Base-by-base conservation (phyloP, 2,888 invertebrate species). In the Drosophila diplacantha region DNA sequence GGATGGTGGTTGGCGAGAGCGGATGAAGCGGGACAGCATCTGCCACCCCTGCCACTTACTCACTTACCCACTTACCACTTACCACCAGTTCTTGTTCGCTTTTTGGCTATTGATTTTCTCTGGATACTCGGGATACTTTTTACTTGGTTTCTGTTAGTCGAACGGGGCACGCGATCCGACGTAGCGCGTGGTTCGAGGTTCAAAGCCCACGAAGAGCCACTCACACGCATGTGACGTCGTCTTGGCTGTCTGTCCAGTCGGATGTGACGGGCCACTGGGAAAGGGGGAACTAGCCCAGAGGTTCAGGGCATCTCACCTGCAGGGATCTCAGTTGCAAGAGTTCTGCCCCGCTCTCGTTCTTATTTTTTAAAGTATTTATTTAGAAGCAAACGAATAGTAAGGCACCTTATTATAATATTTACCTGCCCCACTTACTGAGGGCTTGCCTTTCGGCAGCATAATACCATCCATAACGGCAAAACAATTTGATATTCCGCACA, bases 101-200 rank as follows among this genome's bases (percentile, higher is more conserved):
- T 49, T 52, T 55, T 74, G 83, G 58, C 66, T 78, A 78, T 78
- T 83, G 78, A 78, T 78, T 77, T 37, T 50, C 39, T 39, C 51
- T 52, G 52, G 32, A 60, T 54, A 31, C 37, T 44, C 51, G 49
- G 52, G 32, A 49, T 54, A 31, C 44, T 46, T n/a, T 34, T n/a
- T 16, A 24, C 58, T 9, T 26, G 26, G 11, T 41, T 5, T 26
- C 39, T 24, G 29, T 12, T 22, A 8, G 55, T 11, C 31, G 38
- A 50, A 34, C 41, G 34, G 54, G 59, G 78, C 77, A 78, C 77
- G 77, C 83, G 77, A 83, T 83, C 72, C 34, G 43, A 16, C 16
- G 22, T 5, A 14, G 44, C 44, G 29, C 44, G 32, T 53, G 61
- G 52, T 55, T 49, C 22, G 44, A 66, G 29, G 44, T 31, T 46